phyloP scores from a whole-genome alignment of 2,113 vertebrate species.

The Ageneiosus marmoratus region DNA sequence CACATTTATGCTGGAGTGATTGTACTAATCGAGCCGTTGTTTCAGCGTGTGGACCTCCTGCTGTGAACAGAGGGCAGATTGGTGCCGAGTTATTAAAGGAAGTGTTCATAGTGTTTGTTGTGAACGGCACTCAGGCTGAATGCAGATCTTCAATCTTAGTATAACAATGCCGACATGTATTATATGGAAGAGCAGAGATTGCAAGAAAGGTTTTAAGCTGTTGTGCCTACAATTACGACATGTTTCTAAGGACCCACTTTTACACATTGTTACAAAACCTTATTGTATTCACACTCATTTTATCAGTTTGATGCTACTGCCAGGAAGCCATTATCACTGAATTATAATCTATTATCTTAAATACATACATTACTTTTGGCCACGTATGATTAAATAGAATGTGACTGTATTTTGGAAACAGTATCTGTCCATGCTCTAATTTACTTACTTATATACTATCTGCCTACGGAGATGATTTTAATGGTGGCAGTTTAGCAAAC shows the following conservation, averaged over 20 bases:
- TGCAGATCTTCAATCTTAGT: neutral
- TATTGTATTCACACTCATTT: neutral
- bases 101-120: neutral
- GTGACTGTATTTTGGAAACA: neutral
- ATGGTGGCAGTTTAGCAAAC: neutral
- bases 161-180: neutral
- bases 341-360: neutral
- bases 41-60: neutral
- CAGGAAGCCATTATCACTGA: neutral
- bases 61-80: slow-evolving; percentile 19
- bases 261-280: neutral
- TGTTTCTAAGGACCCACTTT: neutral
- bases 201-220: neutral
- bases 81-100: slow-evolving; percentile 6
- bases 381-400: neutral
- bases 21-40: slow-evolving; percentile 12
- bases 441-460: neutral
- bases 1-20: slow-evolving; percentile 11
- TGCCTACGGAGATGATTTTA: neutral
- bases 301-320: neutral
- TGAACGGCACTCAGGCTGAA: neutral
- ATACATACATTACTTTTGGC: neutral
- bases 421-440: neutral
- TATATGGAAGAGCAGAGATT: neutral
- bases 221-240: neutral